Evolutionary conservation across 2,113 vertebrate genomes (phyloP).

Genomic region (Salvelinus sp.): DNA sequence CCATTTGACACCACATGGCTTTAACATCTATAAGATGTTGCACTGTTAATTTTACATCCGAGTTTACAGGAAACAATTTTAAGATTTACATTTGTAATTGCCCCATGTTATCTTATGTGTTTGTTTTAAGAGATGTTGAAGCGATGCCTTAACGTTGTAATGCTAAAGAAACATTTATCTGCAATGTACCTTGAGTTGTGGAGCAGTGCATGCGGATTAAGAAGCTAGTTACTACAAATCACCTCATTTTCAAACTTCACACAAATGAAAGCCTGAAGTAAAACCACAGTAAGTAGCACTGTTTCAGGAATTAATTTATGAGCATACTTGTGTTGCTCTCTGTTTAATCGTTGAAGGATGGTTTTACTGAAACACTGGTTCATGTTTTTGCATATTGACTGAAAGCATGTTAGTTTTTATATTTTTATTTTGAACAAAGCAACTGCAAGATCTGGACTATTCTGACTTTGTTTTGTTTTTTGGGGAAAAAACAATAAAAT

Average conservation of each 20-base stretch:
- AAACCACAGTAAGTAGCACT: neutral
- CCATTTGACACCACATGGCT: neutral
- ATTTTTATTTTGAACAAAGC: conserved; percentile 32
- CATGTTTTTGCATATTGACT: conserved; percentile 28
- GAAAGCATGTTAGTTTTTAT: conserved; percentile 36
- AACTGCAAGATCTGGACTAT: conserved; percentile 13
- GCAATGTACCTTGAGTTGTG: too few relatives aligned
- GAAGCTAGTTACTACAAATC: neutral
- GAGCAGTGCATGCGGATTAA: neutral
- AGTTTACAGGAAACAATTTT: neutral
- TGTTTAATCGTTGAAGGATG: neutral
- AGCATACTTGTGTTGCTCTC: neutral
- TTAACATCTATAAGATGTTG: neutral
- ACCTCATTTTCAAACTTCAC: neutral
- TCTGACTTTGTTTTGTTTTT: neutral
- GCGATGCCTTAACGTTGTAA: neutral
- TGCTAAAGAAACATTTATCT: too few relatives aligned
- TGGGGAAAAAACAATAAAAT: conserved; percentile 32
- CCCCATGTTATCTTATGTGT: neutral
- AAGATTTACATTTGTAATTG: neutral
- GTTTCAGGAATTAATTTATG: neutral
- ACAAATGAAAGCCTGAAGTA: neutral
- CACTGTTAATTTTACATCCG: neutral
- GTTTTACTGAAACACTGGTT: conserved; percentile 15
- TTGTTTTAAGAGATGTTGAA: neutral